A percentile compares a stretch with the other conserved stretches of the same genome.
Evolutionary conservation across 2,888 invertebrate genomes (phyloP).

Genomic region (Saturnia japonica): DNA sequence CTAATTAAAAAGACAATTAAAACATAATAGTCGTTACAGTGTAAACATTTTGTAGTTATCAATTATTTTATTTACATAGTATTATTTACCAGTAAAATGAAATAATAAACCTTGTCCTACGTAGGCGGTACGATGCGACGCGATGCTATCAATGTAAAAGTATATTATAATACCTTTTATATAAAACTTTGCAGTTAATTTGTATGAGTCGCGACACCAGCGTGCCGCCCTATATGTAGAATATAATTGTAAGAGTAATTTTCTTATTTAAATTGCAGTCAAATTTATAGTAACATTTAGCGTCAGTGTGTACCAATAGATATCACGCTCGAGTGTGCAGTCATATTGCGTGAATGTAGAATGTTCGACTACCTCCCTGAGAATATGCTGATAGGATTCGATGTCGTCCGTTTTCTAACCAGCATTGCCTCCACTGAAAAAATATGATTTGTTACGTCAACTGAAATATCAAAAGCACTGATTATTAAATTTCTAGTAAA

Average conservation of each 20-base stretch:
- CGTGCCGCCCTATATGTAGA: conserved; percentile 11
- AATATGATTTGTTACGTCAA: conserved; percentile 25
- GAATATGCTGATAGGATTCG: conserved; percentile 89
- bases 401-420: conserved; percentile 86
- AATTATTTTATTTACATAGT: background rate
- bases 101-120: conserved; percentile 5
- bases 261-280: conserved; percentile 18
- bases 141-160: conserved; percentile 1
- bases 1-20: too few species aligned
- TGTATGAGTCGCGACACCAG: background rate
- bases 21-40: conserved; percentile 15
- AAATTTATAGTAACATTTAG: conserved; percentile 16
- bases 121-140: conserved; percentile 13
- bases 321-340: background rate
- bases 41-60: conserved; percentile 7
- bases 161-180: background rate
- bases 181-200: too few species aligned
- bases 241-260: conserved; percentile 11
- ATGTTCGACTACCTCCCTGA: conserved; percentile 84
- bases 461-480: conserved; percentile 14
- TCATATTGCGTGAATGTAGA: background rate
- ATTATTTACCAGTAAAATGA: conserved; percentile 12
- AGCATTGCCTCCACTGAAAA: conserved; percentile 87
- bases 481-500: conserved; percentile 16
- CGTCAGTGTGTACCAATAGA: conserved; percentile 1